These are phyloP conservation scores for Labeo rohita DNA, from an alignment of 2,113 vertebrate genomes.

Conservation along the genomic window DNA sequence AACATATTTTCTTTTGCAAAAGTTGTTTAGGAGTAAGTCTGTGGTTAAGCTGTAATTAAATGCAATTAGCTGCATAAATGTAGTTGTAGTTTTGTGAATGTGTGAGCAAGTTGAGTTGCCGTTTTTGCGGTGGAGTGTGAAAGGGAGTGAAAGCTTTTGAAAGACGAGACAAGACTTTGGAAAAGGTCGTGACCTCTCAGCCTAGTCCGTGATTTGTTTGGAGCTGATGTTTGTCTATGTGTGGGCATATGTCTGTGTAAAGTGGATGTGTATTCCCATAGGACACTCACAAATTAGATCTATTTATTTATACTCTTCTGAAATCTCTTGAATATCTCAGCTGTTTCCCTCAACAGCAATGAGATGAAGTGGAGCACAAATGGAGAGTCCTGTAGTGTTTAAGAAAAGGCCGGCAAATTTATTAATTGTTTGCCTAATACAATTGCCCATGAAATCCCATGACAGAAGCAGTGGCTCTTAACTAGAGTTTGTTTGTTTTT, in stretches of 20 bases:
- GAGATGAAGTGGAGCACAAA: not conserved
- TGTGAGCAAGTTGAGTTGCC: not conserved
- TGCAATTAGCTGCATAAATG: not conserved
- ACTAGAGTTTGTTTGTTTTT: not conserved
- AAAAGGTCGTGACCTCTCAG: constrained; percentile 29
- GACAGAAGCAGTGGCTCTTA: not conserved
- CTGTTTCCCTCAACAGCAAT: not conserved
- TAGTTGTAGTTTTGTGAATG: not conserved
- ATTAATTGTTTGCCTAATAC: not conserved
- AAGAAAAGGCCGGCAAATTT: not conserved
- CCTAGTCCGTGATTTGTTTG: constrained; percentile 9
- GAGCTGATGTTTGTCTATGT: not conserved
- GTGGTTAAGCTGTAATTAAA: not conserved
- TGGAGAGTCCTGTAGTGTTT: not conserved
- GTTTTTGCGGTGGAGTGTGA: not conserved
- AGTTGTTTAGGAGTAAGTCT: not conserved
- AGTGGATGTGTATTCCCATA: not conserved
- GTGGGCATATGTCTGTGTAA: not conserved
- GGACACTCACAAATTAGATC: not conserved
- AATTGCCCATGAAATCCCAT: not conserved
- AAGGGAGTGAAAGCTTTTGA: not conserved
- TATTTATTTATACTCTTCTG: not conserved
- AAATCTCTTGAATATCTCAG: not conserved
- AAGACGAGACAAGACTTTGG: not conserved
- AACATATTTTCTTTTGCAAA: not conserved